Conservation (phyloP, 2,888 invertebrate genomes). For the Epinotia bilunana region DNA sequence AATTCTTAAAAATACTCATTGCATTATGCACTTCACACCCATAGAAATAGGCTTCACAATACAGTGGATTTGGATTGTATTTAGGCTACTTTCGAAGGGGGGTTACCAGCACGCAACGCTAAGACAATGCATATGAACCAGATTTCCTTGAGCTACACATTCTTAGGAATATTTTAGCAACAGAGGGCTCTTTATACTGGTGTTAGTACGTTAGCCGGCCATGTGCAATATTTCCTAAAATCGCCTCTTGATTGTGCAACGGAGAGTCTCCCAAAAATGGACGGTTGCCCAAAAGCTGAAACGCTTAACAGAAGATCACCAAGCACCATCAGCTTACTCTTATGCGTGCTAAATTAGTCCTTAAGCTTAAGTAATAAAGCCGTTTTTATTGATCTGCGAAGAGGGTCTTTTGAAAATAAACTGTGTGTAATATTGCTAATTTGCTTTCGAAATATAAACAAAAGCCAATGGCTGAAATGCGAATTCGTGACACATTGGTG, state of each 20-base stretch:
- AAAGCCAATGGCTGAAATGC: constrained; percentile 17
- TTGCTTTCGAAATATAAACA: constrained; percentile 37
- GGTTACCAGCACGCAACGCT: constrained; percentile 15
- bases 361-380: neutral
- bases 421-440: constrained; percentile 18
- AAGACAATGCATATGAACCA: constrained; percentile 21
- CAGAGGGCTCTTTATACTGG: constrained; percentile 15
- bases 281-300: constrained; percentile 9
- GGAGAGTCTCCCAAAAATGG: constrained; percentile 17
- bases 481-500: constrained; percentile 1
- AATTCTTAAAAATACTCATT: neutral
- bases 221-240: constrained; percentile 32
- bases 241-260: constrained; percentile 24
- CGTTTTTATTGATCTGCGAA: neutral
- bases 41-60: neutral
- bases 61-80: neutral
- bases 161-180: neutral
- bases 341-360: neutral
- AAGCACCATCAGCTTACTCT: neutral
- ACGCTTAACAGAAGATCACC: constrained; percentile 3
- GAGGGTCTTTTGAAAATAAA: neutral
- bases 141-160: neutral
- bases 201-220: neutral
- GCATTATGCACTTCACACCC: neutral
- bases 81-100: neutral